Conservation (phyloP, 2,113 vertebrate genomes). For the Forbesichthys agassizii region DNA sequence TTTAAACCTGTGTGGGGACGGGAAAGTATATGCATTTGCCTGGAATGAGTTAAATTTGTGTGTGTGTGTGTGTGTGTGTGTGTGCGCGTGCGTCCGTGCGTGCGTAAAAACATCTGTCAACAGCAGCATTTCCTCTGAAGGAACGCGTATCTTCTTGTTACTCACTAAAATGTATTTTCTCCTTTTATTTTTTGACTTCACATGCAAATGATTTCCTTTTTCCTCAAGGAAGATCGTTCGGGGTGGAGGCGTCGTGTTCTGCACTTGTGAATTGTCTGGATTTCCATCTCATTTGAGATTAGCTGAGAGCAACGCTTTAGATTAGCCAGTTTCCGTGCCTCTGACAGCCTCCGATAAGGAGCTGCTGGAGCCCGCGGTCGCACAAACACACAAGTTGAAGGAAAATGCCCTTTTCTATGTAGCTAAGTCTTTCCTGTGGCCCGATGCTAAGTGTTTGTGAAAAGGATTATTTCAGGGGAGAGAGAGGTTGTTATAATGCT, state of each 20-base stretch:
- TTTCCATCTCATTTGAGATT: slow-evolving; percentile 79
- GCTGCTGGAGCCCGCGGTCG: slow-evolving; percentile 36
- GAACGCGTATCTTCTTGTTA: slow-evolving; percentile 3
- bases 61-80: background rate
- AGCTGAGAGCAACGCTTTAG: slow-evolving; percentile 67
- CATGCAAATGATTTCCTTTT: slow-evolving; percentile 37
- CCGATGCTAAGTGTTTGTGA: slow-evolving; percentile 55
- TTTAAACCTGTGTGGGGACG: too few relatives aligned
- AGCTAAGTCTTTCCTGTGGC: slow-evolving; percentile 59
- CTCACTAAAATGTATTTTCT: slow-evolving; percentile 20
- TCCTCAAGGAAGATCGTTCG: slow-evolving; percentile 41
- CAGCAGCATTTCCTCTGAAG: slow-evolving; percentile 21
- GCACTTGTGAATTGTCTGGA: slow-evolving; percentile 60
- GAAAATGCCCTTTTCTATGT: slow-evolving; percentile 64
- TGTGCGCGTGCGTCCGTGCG: background rate
- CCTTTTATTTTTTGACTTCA: slow-evolving; percentile 11
- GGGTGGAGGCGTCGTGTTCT: slow-evolving; percentile 47
- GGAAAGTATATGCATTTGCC: too few relatives aligned
- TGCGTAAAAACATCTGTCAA: background rate
- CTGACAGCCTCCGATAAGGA: slow-evolving; percentile 72
- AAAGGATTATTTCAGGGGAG: slow-evolving; percentile 47
- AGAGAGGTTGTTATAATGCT: slow-evolving; percentile 9
- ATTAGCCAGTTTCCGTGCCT: slow-evolving; percentile 50
- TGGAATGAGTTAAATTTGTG: background rate
- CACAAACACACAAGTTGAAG: slow-evolving; percentile 54